Percentiles rank a stretch among this genome's conserved stretches.
Evolutionary conservation across 2,888 invertebrate species (phyloP).

Genomic region (Orthosia gracilis): DNA sequence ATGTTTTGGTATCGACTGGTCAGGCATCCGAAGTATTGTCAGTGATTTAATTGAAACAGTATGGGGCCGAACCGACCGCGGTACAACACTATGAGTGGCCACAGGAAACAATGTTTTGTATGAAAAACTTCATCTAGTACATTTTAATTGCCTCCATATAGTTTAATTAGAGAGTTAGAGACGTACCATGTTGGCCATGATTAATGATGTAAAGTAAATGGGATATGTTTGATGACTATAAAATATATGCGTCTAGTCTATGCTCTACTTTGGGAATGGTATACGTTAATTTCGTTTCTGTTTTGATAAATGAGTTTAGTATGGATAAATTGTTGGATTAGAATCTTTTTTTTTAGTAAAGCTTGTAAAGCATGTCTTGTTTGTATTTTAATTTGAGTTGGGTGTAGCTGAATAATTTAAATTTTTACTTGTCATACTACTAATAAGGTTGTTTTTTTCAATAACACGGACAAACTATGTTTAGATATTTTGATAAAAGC

Average conservation of each 20-base stretch:
- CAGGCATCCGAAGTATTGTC: slow-evolving; percentile 89
- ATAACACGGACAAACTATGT: background rate
- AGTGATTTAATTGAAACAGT: slow-evolving; percentile 91
- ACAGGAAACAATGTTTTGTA: slow-evolving; percentile 89
- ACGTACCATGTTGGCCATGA: slow-evolving; percentile 78
- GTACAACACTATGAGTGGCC: slow-evolving; percentile 76
- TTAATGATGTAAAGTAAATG: slow-evolving; percentile 83
- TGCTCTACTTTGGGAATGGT: slow-evolving; percentile 46
- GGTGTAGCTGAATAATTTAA: slow-evolving; percentile 10
- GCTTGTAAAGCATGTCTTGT: slow-evolving; percentile 28
- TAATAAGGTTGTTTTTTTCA: slow-evolving; percentile 34
- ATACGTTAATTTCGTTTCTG: slow-evolving; percentile 56
- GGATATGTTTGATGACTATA: slow-evolving; percentile 76
- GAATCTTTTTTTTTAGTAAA: slow-evolving; percentile 40
- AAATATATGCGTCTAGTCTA: slow-evolving; percentile 69
- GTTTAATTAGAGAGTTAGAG: slow-evolving; percentile 87
- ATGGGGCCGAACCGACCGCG: slow-evolving; percentile 79
- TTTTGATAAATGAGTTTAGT: slow-evolving; percentile 65
- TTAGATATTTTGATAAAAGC: slow-evolving; percentile 15
- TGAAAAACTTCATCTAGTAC: slow-evolving; percentile 85
- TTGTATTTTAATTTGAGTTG: slow-evolving; percentile 40
- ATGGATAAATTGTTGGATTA: slow-evolving; percentile 50
- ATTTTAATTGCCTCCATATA: slow-evolving; percentile 87
- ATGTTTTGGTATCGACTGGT: slow-evolving; percentile 86
- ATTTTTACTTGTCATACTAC: slow-evolving; percentile 14